These are phyloP conservation scores for Porites australiensis DNA, from an alignment of 64 coral and sea anemone species.

Conservation along the genomic window DNA sequence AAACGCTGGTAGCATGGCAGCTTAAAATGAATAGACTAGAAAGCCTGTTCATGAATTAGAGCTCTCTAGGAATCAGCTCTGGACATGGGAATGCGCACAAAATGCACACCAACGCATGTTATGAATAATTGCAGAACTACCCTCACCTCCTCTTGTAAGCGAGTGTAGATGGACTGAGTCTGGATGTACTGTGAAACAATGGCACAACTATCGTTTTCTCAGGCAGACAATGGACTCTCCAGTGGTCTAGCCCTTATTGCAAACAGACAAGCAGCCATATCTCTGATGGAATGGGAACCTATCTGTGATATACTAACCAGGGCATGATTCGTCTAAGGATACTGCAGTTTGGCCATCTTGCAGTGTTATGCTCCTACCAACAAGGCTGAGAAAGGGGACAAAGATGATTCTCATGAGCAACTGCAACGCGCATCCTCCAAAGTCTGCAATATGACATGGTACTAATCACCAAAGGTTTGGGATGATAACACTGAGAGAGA, in stretches of 20 bases:
- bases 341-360: not conserved
- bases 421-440: not conserved
- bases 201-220: slow-evolving; percentile 54
- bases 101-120: too few relatives aligned
- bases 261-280: not conserved
- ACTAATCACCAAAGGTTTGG: slow-evolving; percentile 4
- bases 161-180: not conserved
- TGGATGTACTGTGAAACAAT: not conserved
- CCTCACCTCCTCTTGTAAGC: not conserved
- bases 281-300: slow-evolving; percentile 30
- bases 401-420: slow-evolving; percentile 19
- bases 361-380: slow-evolving; percentile 34
- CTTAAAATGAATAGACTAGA: too few relatives aligned
- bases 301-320: slow-evolving; percentile 19
- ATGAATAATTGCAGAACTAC: not conserved
- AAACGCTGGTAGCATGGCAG: too few relatives aligned
- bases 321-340: not conserved
- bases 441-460: not conserved
- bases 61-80: too few relatives aligned
- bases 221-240: not conserved
- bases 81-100: too few relatives aligned
- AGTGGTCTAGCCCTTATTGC: not conserved
- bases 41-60: too few relatives aligned
- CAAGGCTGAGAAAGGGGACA: not conserved
- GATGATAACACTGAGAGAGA: not conserved